phyloP scores from a whole-genome alignment of 2,113 vertebrate species.

The Mormoops blainvillei region DNA sequence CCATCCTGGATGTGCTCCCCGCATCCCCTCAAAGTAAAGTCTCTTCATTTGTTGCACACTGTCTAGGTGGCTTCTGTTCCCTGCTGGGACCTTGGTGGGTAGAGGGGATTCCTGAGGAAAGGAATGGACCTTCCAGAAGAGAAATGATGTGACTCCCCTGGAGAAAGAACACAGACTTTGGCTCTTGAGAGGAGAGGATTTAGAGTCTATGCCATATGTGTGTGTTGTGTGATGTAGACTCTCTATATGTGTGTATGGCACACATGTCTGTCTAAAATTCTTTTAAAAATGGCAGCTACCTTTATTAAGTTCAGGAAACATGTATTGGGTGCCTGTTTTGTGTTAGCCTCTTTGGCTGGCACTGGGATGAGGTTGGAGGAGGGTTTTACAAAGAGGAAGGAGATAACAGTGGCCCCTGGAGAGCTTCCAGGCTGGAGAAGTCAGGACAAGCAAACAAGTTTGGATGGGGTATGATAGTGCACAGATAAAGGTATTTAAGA shows the following conservation, averaged over 20 bases:
- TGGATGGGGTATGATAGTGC: not conserved
- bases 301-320: not conserved
- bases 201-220: not conserved
- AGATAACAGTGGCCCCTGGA: not conserved
- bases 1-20: not conserved
- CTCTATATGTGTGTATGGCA: not conserved
- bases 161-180: not conserved
- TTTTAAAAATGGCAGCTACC: not conserved
- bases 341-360: not conserved
- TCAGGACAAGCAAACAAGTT: not conserved
- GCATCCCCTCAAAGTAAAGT: not conserved
- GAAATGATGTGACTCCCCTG: not conserved
- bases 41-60: not conserved
- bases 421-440: not conserved
- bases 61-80: not conserved
- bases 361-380: not conserved
- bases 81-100: not conserved
- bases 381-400: not conserved
- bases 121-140: not conserved
- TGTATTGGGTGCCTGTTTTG: not conserved
- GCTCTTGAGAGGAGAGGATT: not conserved
- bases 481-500: not conserved
- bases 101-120: not conserved
- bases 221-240: not conserved
- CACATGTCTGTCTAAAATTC: not conserved